These are phyloP conservation scores for Epizoanthus rinbou DNA, from an alignment of 92 coral and sea anemone species.

Conservation along the genomic window DNA sequence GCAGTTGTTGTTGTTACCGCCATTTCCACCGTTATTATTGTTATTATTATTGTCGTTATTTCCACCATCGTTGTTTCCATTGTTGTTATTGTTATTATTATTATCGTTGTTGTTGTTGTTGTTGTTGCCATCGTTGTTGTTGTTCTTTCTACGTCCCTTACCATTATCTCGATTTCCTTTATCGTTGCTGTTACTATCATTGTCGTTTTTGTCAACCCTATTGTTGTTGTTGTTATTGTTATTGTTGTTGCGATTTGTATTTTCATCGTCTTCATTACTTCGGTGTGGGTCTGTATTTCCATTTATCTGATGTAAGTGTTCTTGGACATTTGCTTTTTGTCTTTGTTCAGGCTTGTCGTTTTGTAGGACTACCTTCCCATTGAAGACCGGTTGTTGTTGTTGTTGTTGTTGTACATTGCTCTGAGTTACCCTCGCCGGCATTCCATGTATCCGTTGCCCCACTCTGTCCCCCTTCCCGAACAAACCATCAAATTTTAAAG, in stretches of 20 bases:
- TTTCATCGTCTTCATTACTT: neutral
- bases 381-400: too few relatives aligned
- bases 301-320: neutral
- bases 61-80: neutral
- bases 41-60: neutral
- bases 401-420: too few relatives aligned
- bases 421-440: too few relatives aligned
- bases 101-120: too few relatives aligned
- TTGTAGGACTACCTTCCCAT: too few relatives aligned
- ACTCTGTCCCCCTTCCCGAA: neutral
- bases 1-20: neutral
- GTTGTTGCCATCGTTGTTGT: neutral
- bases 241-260: neutral
- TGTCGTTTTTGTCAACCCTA: neutral
- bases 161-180: neutral
- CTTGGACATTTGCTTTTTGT: neutral
- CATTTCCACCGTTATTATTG: neutral
- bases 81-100: neutral
- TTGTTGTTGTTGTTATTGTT: conserved; percentile 1
- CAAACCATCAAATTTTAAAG: neutral
- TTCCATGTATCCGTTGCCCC: too few relatives aligned
- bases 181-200: neutral
- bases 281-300: neutral
- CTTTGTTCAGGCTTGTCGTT: neutral
- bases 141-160: neutral